Evolutionary conservation across 2,888 invertebrate species (phyloP).

Genomic region (Tuta absoluta): DNA sequence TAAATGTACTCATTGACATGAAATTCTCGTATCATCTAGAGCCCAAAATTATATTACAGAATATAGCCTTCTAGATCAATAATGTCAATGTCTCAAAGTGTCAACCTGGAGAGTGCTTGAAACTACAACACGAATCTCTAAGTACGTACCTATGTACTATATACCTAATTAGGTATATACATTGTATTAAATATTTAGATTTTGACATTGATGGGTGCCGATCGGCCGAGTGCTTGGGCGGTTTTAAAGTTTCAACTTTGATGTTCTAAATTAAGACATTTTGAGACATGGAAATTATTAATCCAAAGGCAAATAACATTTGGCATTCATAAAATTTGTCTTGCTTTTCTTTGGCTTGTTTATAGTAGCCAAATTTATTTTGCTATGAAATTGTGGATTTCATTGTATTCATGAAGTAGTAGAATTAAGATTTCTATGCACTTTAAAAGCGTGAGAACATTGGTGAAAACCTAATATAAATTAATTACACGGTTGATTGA

Average conservation of each 20-base stretch:
- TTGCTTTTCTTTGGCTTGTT: constrained; percentile 15
- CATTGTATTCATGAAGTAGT: neutral
- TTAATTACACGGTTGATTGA: neutral
- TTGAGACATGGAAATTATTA: too few relatives aligned
- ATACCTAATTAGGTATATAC: too few relatives aligned
- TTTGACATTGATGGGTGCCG: too few relatives aligned
- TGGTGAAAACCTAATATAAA: neutral
- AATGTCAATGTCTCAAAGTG: too few relatives aligned
- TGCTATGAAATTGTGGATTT: constrained; percentile 3
- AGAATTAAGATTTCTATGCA: constrained; percentile 9
- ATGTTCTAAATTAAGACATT: too few relatives aligned
- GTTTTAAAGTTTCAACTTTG: too few relatives aligned
- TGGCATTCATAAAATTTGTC: constrained; percentile 55
- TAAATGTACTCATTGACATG: constrained; percentile 55
- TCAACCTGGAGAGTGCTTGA: too few relatives aligned
- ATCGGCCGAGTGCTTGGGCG: too few relatives aligned
- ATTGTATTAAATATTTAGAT: too few relatives aligned
- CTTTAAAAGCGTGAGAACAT: constrained; percentile 3
- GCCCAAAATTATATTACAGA: constrained; percentile 45
- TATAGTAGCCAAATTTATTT: neutral
- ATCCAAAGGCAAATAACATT: constrained; percentile 45
- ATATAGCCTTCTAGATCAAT: too few relatives aligned
- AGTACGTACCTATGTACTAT: too few relatives aligned
- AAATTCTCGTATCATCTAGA: constrained; percentile 56
- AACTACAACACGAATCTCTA: too few relatives aligned